phyloP scores from a whole-genome alignment of 2,797 vertebrate genomes.

The Platyrinchus mystaceus region DNA sequence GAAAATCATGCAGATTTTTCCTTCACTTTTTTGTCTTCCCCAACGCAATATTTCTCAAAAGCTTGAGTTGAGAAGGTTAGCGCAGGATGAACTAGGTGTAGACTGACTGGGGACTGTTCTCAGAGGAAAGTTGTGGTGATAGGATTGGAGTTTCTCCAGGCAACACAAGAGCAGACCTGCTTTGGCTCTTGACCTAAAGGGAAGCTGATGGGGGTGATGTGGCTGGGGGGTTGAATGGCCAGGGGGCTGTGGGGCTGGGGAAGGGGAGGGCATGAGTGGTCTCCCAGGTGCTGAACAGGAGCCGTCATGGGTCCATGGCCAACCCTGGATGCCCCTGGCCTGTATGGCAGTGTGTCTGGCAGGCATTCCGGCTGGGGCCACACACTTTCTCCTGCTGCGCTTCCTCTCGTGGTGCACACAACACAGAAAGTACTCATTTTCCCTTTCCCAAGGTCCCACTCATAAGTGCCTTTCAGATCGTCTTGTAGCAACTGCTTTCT shows the following conservation, averaged over 20 bases:
- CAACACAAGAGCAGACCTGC: background rate
- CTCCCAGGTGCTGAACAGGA: background rate
- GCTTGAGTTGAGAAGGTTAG: background rate
- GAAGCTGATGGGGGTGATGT: fast-evolving
- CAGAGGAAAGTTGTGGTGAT: background rate
- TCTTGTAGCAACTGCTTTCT: background rate
- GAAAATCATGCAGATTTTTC: background rate
- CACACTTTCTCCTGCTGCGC: background rate
- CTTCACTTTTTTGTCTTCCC: background rate
- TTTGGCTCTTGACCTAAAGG: background rate
- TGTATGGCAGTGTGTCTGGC: fast-evolving
- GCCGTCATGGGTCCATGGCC: fast-evolving
- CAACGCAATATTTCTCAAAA: background rate
- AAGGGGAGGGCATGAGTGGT: fast-evolving
- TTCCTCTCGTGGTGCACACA: background rate
- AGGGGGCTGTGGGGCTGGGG: fast-evolving
- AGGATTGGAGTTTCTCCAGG: background rate
- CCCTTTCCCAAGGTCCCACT: background rate
- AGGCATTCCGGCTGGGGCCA: background rate
- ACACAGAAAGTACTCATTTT: background rate
- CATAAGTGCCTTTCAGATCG: background rate
- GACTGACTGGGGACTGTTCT: background rate
- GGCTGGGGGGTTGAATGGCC: background rate
- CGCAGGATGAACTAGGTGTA: background rate
- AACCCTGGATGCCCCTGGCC: fast-evolving